Percentiles rank a stretch among this genome's conserved stretches.
Conservation (phyloP, 2,113 vertebrate genomes). For the Rhadina sibilatrix region DNA sequence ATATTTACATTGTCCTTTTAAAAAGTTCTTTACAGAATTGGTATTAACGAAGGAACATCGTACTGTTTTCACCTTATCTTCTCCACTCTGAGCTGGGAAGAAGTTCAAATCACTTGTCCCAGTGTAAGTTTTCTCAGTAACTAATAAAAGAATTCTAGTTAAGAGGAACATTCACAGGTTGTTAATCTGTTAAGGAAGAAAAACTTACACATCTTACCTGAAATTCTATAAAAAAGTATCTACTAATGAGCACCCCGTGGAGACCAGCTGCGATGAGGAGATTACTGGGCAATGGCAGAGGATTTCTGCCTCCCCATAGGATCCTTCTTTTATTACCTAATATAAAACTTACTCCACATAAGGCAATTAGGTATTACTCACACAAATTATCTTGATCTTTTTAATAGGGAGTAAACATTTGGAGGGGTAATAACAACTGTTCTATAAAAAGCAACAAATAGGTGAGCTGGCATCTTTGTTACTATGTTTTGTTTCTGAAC, state of each 20-base stretch:
- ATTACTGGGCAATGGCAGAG: background rate
- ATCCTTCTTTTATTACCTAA: constrained; percentile 14
- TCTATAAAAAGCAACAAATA: constrained; percentile 3
- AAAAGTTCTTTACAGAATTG: background rate
- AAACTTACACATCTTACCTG: background rate
- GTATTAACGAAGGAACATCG: background rate
- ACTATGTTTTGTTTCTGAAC: background rate
- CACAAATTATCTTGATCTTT: background rate
- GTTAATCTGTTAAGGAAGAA: background rate
- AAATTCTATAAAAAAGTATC: background rate
- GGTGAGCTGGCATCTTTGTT: background rate
- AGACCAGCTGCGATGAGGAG: background rate
- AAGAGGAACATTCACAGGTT: background rate
- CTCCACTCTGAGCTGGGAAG: background rate
- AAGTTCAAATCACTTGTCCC: background rate
- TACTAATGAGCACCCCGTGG: background rate
- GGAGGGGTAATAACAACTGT: background rate
- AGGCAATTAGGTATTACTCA: background rate
- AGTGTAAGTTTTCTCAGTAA: background rate
- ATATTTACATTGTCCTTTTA: background rate
- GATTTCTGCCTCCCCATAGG: background rate
- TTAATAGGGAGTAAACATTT: background rate
- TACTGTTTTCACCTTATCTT: background rate
- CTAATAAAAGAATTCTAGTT: background rate
- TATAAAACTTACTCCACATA: background rate